A percentile compares a stretch with the other conserved stretches of the same genome.
Conservation (phyloP, 1,140 invertebrate genomes). For the Gryllus bimaculatus region DNA sequence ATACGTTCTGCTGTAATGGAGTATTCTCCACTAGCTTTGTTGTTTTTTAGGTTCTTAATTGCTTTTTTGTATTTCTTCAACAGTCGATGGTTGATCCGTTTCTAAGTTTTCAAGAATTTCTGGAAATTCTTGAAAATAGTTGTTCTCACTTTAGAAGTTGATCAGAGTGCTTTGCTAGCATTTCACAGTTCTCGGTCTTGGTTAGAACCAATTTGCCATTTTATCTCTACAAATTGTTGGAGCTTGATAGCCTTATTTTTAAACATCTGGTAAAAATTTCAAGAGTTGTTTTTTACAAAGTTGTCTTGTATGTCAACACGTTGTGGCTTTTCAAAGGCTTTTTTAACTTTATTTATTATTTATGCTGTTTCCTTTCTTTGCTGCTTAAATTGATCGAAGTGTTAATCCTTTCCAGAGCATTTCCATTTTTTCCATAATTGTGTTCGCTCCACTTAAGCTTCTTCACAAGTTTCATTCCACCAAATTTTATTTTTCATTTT, state of each 20-base stretch:
- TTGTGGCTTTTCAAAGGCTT: constrained; percentile 11
- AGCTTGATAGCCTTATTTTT: constrained; percentile 11
- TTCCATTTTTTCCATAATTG: constrained; percentile 8
- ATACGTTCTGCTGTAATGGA: too few relatives aligned
- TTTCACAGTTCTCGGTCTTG: constrained; percentile 15
- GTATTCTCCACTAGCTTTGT: too few relatives aligned
- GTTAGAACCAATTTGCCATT: constrained; percentile 10
- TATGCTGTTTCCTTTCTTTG: background rate
- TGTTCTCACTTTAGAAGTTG: background rate
- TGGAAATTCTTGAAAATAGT: too few relatives aligned
- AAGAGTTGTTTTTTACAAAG: constrained; percentile 12
- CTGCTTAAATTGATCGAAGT: constrained; percentile 7
- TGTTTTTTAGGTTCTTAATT: too few relatives aligned
- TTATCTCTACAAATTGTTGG: constrained; percentile 8
- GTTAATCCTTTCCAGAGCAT: background rate
- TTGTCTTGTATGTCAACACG: constrained; percentile 8
- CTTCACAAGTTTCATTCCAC: too few relatives aligned
- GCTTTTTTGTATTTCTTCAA: too few relatives aligned
- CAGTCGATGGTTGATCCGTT: too few relatives aligned
- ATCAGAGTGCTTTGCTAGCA: constrained; percentile 8
- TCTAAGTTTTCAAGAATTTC: too few relatives aligned
- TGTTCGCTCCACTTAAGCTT: too few relatives aligned
- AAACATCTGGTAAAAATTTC: constrained; percentile 13
- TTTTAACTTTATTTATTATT: constrained; percentile 11
- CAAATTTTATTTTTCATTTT: too few relatives aligned